Conservation (phyloP, 2,797 vertebrate species). For the Syngnathus rostellatus region DNA sequence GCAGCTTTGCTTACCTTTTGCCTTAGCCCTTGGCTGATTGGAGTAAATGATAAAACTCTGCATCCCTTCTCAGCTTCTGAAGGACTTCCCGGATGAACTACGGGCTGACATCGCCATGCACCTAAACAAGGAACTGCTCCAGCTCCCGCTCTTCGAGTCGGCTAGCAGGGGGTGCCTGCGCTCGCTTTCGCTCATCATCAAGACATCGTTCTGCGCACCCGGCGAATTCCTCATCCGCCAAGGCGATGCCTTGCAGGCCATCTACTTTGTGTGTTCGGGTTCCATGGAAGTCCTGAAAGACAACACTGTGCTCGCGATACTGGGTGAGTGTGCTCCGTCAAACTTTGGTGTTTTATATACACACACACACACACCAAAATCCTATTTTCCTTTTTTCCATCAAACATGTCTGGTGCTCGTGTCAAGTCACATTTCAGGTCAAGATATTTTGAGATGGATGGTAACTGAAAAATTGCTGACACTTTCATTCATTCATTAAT, state of each 20-base stretch:
- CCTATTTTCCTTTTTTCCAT: too few species aligned
- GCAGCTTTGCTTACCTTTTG: constrained; percentile 2
- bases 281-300: constrained; percentile 96
- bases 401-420: too few species aligned
- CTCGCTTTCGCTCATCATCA: constrained; percentile 91
- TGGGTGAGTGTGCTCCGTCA: constrained; percentile 63
- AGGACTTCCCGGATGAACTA: constrained; percentile 91
- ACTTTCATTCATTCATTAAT: too few species aligned
- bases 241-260: constrained; percentile 89
- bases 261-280: constrained; percentile 93
- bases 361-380: too few species aligned
- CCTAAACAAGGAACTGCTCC: constrained; percentile 93
- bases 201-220: constrained; percentile 91
- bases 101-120: constrained; percentile 94
- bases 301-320: constrained; percentile 88
- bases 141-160: constrained; percentile 87
- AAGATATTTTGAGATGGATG: too few species aligned
- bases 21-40: neutral
- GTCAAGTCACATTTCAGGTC: too few species aligned
- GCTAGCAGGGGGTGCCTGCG: constrained; percentile 91
- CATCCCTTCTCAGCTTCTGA: constrained; percentile 74
- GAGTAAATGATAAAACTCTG: neutral
- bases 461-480: too few species aligned
- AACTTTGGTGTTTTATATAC: neutral
- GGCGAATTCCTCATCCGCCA: constrained; percentile 91